A percentile compares a stretch with the other conserved stretches of the same genome.
These are phyloP conservation scores for Allophyes oxyacanthae DNA, from an alignment of 2,888 invertebrate species.

Conservation along the genomic window DNA sequence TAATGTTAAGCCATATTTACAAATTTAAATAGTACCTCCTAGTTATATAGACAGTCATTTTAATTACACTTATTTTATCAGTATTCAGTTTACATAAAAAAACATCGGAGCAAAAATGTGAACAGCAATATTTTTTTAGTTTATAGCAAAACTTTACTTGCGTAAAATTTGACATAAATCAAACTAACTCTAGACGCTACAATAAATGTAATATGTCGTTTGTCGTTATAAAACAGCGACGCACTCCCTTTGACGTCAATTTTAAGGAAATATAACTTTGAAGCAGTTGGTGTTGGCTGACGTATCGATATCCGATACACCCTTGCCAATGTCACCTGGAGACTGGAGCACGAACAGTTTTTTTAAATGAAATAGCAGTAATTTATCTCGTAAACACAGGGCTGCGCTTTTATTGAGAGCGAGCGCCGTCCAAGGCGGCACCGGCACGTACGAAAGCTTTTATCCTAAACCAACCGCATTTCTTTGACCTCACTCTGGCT, in stretches of 20 bases:
- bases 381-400: conserved; percentile 60
- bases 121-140: conserved; percentile 18
- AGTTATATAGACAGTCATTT: too few species aligned
- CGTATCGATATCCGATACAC: conserved; percentile 16
- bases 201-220: conserved; percentile 5
- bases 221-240: neutral
- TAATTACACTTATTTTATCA: too few species aligned
- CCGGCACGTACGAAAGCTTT: conserved; percentile 75
- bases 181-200: conserved; percentile 13
- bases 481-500: conserved; percentile 71
- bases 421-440: conserved; percentile 48
- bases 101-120: conserved; percentile 3
- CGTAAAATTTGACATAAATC: conserved; percentile 18
- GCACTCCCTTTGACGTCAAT: conserved; percentile 15
- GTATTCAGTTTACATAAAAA: too few species aligned
- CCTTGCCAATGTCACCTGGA: conserved; percentile 6
- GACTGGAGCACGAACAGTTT: neutral
- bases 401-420: conserved; percentile 65
- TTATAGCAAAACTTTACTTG: conserved; percentile 17
- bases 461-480: conserved; percentile 73
- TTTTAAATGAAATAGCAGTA: conserved; percentile 17
- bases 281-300: conserved; percentile 4
- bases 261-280: conserved; percentile 4
- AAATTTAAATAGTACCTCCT: too few species aligned
- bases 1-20: too few species aligned